Base-by-base conservation (phyloP, 2,888 invertebrate species). In the Temnothorax ravouxi region DNA sequence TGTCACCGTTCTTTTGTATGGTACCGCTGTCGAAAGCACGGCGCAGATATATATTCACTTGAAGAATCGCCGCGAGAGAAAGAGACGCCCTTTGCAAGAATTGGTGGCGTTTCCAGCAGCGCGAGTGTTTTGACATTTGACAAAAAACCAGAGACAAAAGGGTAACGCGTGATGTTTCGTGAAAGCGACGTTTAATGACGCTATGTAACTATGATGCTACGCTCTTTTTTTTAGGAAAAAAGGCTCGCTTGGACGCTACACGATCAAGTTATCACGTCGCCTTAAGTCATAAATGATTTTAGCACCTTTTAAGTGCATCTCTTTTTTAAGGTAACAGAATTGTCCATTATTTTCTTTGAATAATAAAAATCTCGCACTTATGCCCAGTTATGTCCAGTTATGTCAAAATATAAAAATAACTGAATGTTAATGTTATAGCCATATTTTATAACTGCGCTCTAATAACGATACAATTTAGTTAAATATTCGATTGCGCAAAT, bases 11-110 rank as follows among this genome's bases (percentile, higher is more conserved):
- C 56, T 69, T 29, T 59, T 67, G 61, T 69, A 44, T 44, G 61
- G 56, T 21, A 52, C 59, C 67, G 82, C 84, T 88, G 90, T 89
- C 90, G 86, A 88, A 88, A 89, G 75, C 90, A 88, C 87, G 84
- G 77, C 69, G 52, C 77, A 59, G 77, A 79, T 81, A 86, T 89
- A 88, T 84, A 86, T 89, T 85, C 82, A 79, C 71, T 82, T 86
- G 86, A 86, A 83, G 87, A 84, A 84, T 81, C 72, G 85, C 81
- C 59, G 44, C n/a, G 72, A 47, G 66, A 66, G 44, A 66, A 66
- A 66, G 44, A 66, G 44, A 47, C 59, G 18, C 21, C 47, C 71
- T 56, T 44, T 38, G 47, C 79, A 80, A 80, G 79, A 72, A 80
- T 80, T 47, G 74, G 59, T 47, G 74, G 47, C 59, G 72, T 59